Evolutionary conservation across 2,888 invertebrate genomes (phyloP), one percentile per base, ranked within the genome.

Genomic region (Pseudococcus jackbeardsleyi): DNA sequence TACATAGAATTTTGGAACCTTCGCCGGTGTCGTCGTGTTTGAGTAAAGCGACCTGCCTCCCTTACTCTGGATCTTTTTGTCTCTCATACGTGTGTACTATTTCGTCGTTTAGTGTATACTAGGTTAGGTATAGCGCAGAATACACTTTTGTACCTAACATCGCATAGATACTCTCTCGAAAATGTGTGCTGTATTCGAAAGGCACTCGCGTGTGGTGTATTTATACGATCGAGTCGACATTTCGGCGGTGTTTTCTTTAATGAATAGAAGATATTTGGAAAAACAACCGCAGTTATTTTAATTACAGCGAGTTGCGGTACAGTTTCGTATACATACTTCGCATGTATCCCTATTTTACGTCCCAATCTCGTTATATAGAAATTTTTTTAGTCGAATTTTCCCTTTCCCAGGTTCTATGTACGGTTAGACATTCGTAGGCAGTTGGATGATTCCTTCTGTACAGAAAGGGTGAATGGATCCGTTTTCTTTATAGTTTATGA

Each of bases 211-310:
- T 72, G 68, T 33, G 68, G 68, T 59, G 68, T 72, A 72, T 72
- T 72, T 72, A 72, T 26, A 72, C 68, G 68, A 72, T 72, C 68
- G 68, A 72, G 68, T 72, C 68, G 68, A 72, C 68, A 72, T 72
- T 72, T 72, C 33, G 68, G 68, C 33, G 68, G 68, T 72, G 68
- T 72, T 72, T 72, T 72, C 68, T 72, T 72, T 72, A 72, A 72
- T 72, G 68, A 72, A 33, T 72, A 26, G 68, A 72, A 72, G 26
- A 33, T 72, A 72, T 72, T 72, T 72, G 68, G 26, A 72, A 72
- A 72, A 72, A 72, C 68, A 72, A 72, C 68, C 68, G 68, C 68
- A 72, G 68, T 72, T 72, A 72, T 72, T 72, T 72, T 72, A 72
- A 72, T 72, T 72, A 72, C 68, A n/a, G 33, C 68, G 68, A 72